Evolutionary conservation across 2,888 invertebrate species (phyloP), one percentile per base, ranked within the genome.

Genomic region (Cynaeus angustus): DNA sequence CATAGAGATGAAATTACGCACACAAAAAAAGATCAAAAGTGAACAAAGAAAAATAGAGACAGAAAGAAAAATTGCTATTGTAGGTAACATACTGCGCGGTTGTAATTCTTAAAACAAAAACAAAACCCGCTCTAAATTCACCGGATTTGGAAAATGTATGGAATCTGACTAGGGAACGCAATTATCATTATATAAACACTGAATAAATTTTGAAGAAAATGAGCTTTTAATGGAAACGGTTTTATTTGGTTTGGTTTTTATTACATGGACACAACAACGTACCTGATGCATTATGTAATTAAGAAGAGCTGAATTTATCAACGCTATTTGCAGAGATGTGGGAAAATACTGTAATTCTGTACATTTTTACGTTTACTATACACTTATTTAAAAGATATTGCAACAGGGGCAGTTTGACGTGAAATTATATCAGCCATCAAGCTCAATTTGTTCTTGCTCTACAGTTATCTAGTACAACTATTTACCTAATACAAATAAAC

Each of bases 141-240:
- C 16, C 30, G 65, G 65, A 65, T 65, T 65, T 65, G 28, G 41
- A 38, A 43, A 65, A 65, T 65, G 30, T 45, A 53, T 46, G 43
- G 16, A 13, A 50, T 38, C 38, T 37, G 38, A 50, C 48, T 61
- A 61, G 38, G 26, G 43, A 72, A 75, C 67, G 78, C 73, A 77
- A 79, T 80, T 79, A 79, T 76, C 79, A 74, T 80, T 77, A 79
- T 74, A 78, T 78, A 79, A 79, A 78, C 78, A 76, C 71, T 65
- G 71, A 74, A 77, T 79, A 77, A 76, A 75, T 77, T 77, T 66
- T 70, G 58, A 48, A 48, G 72, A 75, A 76, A 75, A 75, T 72
- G 72, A 72, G 66, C 70, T 78, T 77, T 78, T 76, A 77, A 77
- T 76, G 76, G 68, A 74, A 77, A 43, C 21, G 38, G 28, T 52